Percentiles rank a stretch among this genome's conserved stretches.
Evolutionary conservation across 2,797 vertebrate genomes (phyloP).

Genomic region (Anniella stebbinsi): DNA sequence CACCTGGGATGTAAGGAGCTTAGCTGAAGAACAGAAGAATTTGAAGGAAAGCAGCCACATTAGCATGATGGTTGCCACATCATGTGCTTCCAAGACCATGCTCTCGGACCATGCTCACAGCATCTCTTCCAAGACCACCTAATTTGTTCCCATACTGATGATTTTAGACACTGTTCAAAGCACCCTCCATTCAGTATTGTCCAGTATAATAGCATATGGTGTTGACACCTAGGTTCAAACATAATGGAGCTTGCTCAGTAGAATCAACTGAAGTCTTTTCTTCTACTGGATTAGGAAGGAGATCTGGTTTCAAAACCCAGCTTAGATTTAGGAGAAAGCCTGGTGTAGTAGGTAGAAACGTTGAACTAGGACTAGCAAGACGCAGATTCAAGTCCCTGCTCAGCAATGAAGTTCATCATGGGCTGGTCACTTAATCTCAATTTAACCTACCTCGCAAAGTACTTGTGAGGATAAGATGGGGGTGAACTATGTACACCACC

Average conservation of each 20-base stretch:
- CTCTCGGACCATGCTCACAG: background rate
- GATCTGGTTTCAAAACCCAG: no score
- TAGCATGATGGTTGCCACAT: background rate
- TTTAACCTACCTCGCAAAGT: no score
- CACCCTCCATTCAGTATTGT: background rate
- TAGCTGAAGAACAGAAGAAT: background rate
- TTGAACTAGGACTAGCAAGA: no score
- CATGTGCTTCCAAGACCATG: background rate
- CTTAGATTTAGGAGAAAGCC: background rate
- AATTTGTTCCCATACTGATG: background rate
- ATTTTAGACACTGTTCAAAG: background rate
- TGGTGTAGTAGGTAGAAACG: background rate
- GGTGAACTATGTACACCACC: no score
- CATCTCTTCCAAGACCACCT: background rate
- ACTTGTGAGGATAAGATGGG: background rate
- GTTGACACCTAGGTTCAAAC: no score
- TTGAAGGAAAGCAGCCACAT: background rate
- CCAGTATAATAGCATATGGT: background rate
- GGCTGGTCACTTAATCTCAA: no score
- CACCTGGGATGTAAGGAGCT: background rate
- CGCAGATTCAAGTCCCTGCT: no score
- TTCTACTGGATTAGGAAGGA: no score
- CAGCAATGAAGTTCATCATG: no score
- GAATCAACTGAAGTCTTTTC: no score
- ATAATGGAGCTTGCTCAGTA: no score